Base-by-base conservation (phyloP, 2,888 invertebrate genomes). In the Aphrophora alni region DNA sequence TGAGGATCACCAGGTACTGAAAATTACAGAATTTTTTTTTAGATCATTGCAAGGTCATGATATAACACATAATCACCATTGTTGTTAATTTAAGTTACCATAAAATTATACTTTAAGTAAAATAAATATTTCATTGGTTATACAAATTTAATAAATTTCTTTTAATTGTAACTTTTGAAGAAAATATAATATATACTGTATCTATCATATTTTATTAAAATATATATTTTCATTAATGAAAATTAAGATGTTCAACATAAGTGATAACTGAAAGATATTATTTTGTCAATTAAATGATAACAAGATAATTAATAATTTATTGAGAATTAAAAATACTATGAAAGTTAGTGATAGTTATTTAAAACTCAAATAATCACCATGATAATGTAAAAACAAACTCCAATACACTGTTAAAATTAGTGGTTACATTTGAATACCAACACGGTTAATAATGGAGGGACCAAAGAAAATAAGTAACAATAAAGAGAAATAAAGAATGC, bases 1-100 rank as follows among this genome's bases (percentile, higher is more conserved):
- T 96, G 95, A 74, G 99, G 99, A 89, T 98, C 96, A 84, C 98
- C 98, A 86, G 99, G 99, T 92, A 99, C 99, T 99, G 93, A 90
- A 91, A 90, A 89, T 86, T 86, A 59, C 59, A n/a, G 10, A 59
- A 2, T 21, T 4, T 2, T 21, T 59, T 59, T 14, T 59, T 59
- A 59, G 21, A 3, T 21, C 59, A 21, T 21, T 59, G 59, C 21
- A 33, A 3, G n/a, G n/a, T n/a, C n/a, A n/a, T n/a, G n/a, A n/a
- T n/a, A n/a, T n/a, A n/a, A n/a, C n/a, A n/a, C n/a, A n/a, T n/a
- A n/a, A n/a, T n/a, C n/a, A n/a, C n/a, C n/a, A n/a, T n/a, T n/a
- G 86, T 87, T 68, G n/a, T 27, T 27, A 38, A 72, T 28, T 25
- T 72, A 10, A 38, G 71, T 44, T 26, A 26, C n/a, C 73, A 70